Evolutionary conservation across 2,113 vertebrate species (phyloP).

Genomic region (Bos javanicus): DNA sequence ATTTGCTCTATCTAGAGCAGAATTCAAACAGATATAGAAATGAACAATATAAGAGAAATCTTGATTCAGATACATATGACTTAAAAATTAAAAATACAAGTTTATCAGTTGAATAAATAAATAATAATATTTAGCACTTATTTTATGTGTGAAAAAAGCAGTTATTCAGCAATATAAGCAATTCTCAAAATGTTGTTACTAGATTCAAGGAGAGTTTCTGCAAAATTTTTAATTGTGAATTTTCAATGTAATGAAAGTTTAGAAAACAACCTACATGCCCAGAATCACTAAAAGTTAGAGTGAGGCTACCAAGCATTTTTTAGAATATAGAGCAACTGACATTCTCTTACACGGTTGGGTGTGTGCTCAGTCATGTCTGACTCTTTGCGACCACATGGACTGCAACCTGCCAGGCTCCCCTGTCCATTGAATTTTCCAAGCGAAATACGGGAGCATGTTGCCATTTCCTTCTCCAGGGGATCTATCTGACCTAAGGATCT

Average conservation of each 20-base stretch:
- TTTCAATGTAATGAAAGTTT: not conserved
- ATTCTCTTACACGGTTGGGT: not conserved
- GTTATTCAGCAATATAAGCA: not conserved
- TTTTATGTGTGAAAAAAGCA: not conserved
- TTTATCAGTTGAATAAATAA: not conserved
- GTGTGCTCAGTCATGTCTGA: not conserved
- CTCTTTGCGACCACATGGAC: not conserved
- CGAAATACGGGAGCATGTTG: rapidly evolving
- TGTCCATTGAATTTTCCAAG: not conserved
- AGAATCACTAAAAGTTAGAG: not conserved
- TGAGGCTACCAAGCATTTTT: not conserved
- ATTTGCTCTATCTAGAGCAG: not conserved
- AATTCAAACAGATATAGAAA: not conserved
- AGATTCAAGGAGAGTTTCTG: not conserved
- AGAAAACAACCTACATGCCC: not conserved
- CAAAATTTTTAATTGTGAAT: not conserved
- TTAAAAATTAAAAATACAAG: not conserved
- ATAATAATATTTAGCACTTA: not conserved
- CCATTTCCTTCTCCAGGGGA: not conserved
- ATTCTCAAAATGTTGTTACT: not conserved
- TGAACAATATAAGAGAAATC: not conserved
- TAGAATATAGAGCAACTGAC: not conserved
- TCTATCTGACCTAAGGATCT: not conserved
- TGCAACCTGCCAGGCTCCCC: not conserved
- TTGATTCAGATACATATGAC: not conserved